phyloP scores from a whole-genome alignment of 2,888 invertebrate species.

The Gasteruption jaculator region DNA sequence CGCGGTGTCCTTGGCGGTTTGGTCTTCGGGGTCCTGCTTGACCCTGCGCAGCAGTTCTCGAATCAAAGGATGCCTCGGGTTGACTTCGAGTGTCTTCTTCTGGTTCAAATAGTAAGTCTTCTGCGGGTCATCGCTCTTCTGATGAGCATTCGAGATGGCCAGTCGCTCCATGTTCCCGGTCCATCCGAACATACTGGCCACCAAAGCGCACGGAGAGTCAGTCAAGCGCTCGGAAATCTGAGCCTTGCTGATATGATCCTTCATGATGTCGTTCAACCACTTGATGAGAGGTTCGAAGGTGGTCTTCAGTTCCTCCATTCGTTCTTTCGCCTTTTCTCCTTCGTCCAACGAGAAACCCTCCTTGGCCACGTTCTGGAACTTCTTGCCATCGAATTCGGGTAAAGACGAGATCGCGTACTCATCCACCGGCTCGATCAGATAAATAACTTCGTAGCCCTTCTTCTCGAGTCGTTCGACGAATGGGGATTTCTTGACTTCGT shows the following conservation, averaged over 20 bases:
- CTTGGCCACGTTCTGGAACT: conserved; percentile 99
- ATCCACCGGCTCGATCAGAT: conserved; percentile 93
- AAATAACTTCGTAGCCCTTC: conserved; percentile 94
- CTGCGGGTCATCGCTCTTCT: conserved; percentile 90
- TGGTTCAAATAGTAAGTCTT: conserved; percentile 85
- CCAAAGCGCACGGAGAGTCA: conserved; percentile 92
- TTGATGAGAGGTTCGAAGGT: conserved; percentile 84
- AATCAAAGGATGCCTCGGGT: conserved; percentile 94
- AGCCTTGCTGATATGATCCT: conserved; percentile 73
- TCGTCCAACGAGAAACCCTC: conserved; percentile 90
- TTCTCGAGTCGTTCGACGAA: conserved; percentile 91
- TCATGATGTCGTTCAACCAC: conserved; percentile 84
- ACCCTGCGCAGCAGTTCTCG: conserved; percentile 84
- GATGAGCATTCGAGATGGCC: conserved; percentile 92
- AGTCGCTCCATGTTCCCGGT: conserved; percentile 99
- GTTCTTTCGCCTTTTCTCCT: conserved; percentile 62
- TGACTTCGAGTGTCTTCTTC: conserved; percentile 96
- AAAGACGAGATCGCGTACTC: conserved; percentile 95
- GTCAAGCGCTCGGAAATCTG: conserved; percentile 82
- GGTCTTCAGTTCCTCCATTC: conserved; percentile 69
- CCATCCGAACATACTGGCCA: conserved; percentile 97
- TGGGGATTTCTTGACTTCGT: conserved; percentile 86
- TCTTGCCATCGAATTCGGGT: conserved; percentile 97
- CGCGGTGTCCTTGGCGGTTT: conserved; percentile 78
- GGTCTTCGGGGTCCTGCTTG: conserved; percentile 71